These are phyloP conservation scores for Heliconius ethilla DNA, from an alignment of 2,888 invertebrate species.

Conservation along the genomic window DNA sequence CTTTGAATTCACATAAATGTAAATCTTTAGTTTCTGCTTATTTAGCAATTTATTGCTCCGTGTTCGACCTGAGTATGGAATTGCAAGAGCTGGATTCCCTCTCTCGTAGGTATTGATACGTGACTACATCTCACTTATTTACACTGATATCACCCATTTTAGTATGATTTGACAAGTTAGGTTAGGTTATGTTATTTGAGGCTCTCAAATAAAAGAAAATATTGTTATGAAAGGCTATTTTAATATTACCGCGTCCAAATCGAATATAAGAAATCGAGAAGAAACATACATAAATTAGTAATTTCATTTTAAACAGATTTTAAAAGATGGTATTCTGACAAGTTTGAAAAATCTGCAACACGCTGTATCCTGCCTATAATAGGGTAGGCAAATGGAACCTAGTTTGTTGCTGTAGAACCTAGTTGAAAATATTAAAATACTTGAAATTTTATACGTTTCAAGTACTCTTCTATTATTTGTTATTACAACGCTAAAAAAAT, in stretches of 20 bases:
- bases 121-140: constrained; percentile 7
- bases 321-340: no score
- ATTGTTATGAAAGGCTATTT: not conserved
- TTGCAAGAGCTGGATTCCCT: constrained; percentile 11
- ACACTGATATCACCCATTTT: not conserved
- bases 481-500: not conserved
- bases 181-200: not conserved
- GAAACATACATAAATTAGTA: not conserved
- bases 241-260: constrained; percentile 13
- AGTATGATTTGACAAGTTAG: no score
- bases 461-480: not conserved
- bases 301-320: no score
- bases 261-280: constrained; percentile 9
- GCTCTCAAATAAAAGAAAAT: not conserved
- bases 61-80: constrained; percentile 19
- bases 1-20: constrained; percentile 9
- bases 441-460: no score
- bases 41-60: constrained; percentile 22
- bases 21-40: not conserved
- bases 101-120: constrained; percentile 15
- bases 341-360: no score
- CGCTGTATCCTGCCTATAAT: no score
- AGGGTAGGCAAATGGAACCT: no score
- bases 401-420: no score
- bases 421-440: no score